Conservation (phyloP, 2,113 vertebrate genomes). For the Hemiscyllium ocellatum region DNA sequence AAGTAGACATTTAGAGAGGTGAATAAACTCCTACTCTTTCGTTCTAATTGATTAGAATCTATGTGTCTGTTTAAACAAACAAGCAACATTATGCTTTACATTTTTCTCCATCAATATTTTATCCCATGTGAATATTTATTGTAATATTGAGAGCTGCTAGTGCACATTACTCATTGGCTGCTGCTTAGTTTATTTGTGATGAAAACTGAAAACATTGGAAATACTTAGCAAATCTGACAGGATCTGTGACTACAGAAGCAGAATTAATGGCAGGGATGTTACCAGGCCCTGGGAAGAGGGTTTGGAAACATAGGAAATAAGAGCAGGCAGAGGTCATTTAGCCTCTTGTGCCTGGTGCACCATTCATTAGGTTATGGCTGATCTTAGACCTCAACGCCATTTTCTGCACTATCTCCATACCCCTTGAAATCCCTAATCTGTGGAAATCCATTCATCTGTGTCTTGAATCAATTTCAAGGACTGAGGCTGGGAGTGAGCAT, state of each 20-base stretch:
- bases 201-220: neutral
- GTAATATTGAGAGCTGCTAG: neutral
- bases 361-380: no score
- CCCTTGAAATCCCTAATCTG: no score
- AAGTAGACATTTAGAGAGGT: neutral
- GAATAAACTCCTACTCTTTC: neutral
- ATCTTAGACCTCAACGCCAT: no score
- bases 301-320: neutral
- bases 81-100: neutral
- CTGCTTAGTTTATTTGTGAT: neutral
- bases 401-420: no score
- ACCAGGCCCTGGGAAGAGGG: neutral
- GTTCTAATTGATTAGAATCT: neutral
- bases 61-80: neutral
- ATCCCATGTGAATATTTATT: neutral
- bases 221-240: neutral
- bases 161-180: neutral
- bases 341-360: no score
- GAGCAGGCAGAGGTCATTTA: no score
- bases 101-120: neutral
- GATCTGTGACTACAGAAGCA: neutral
- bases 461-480: no score
- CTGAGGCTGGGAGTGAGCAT: neutral
- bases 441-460: no score
- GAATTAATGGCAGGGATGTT: neutral